Conservation (phyloP, 2,113 vertebrate species). For the Dasyprocta punctata region DNA sequence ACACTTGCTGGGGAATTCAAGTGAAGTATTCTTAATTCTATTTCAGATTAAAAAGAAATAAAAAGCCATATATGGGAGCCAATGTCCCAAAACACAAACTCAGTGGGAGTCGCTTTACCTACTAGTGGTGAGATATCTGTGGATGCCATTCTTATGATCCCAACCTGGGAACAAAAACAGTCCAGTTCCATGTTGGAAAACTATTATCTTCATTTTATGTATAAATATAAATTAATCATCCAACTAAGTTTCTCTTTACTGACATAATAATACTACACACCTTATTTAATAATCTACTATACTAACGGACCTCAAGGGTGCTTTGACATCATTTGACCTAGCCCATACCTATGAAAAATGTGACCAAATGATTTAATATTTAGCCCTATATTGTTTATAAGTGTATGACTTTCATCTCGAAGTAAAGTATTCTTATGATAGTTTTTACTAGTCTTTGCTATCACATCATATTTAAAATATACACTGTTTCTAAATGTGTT, state of each 20-base stretch:
- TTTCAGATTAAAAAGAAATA: background rate
- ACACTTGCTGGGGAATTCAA: background rate
- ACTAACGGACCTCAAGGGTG: background rate
- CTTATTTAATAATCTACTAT: background rate
- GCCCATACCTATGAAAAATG: background rate
- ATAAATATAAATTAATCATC: background rate
- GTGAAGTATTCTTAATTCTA: background rate
- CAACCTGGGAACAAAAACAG: background rate
- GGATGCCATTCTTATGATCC: background rate
- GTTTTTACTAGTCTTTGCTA: background rate
- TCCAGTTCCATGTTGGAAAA: background rate
- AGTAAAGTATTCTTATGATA: background rate
- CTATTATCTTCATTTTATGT: background rate
- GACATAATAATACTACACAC: background rate
- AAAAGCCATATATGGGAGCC: background rate
- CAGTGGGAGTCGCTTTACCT: background rate
- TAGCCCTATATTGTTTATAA: background rate
- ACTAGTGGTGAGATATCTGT: background rate
- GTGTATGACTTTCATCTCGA: background rate
- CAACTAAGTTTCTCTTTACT: background rate
- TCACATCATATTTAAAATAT: background rate
- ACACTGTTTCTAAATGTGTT: background rate
- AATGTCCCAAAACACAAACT: background rate
- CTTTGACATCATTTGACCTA: background rate
- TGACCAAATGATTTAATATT: background rate